Evolutionary conservation across 1,140 invertebrate species (phyloP).

Genomic region (Sweltsa coloradensis): DNA sequence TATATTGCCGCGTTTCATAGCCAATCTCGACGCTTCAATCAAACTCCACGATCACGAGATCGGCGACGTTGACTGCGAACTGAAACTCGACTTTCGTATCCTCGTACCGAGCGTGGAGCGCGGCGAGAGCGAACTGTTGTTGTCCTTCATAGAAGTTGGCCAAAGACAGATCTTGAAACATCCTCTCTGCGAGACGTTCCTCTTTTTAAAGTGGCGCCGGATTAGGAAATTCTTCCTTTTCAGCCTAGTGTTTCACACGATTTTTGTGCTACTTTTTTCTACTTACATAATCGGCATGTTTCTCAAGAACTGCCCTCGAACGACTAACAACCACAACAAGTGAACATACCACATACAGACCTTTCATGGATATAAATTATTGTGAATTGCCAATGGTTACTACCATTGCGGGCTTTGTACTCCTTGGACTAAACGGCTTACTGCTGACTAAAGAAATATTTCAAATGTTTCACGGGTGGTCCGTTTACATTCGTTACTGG

Average conservation of each 20-base stretch:
- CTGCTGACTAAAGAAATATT: constrained; percentile 52
- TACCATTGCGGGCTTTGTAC: constrained; percentile 35
- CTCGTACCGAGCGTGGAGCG: constrained; percentile 33
- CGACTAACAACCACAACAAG: too few relatives aligned
- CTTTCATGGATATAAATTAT: too few relatives aligned
- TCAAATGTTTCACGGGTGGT: constrained; percentile 50
- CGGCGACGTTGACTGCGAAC: constrained; percentile 69
- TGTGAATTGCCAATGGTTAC: not conserved
- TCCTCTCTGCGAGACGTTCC: constrained; percentile 66
- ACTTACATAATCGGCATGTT: constrained; percentile 46
- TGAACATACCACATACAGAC: too few relatives aligned
- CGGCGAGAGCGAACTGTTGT: constrained; percentile 55
- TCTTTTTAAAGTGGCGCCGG: constrained; percentile 67
- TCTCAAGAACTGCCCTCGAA: constrained; percentile 17
- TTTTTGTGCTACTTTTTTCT: constrained; percentile 62
- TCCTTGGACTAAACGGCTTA: constrained; percentile 29
- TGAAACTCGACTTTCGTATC: constrained; percentile 60
- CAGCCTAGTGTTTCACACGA: constrained; percentile 61
- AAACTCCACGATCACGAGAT: constrained; percentile 67
- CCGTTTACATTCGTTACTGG: constrained; percentile 59
- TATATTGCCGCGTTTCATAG: constrained; percentile 52
- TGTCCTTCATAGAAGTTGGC: constrained; percentile 64
- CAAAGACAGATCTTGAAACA: constrained; percentile 63
- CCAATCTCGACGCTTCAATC: constrained; percentile 62
- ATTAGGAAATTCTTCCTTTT: constrained; percentile 74